Conservation (phyloP, 2,797 vertebrate species). For the Setipinna tenuifilis region DNA sequence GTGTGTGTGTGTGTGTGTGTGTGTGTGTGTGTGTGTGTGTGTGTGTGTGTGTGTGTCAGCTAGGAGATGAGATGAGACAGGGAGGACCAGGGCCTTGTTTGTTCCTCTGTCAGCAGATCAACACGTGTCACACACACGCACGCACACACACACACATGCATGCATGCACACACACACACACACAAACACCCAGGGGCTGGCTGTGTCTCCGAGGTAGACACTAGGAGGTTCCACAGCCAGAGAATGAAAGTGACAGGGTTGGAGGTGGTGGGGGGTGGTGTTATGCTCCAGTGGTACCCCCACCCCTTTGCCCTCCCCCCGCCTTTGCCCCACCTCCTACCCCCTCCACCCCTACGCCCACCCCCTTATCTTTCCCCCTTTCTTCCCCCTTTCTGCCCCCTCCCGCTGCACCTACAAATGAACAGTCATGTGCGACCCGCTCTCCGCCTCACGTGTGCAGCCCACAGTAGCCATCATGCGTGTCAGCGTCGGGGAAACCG, state of each 20-base stretch:
- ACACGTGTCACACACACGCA: slow-evolving; percentile 62
- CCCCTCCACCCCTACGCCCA: too few relatives aligned
- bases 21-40: neutral
- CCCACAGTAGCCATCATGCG: slow-evolving; percentile 10
- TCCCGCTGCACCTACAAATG: neutral
- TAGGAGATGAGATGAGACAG: slow-evolving; percentile 74
- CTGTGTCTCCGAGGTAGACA: neutral
- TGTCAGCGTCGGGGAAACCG: neutral
- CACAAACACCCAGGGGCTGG: too few relatives aligned
- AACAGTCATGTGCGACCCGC: slow-evolving; percentile 13
- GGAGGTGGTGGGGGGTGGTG: neutral
- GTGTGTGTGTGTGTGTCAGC: slow-evolving; percentile 27
- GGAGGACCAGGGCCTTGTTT: slow-evolving; percentile 77
- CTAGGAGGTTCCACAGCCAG: neutral
- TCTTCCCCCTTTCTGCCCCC: neutral
- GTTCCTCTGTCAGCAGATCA: slow-evolving; percentile 75
- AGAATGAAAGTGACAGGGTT: neutral
- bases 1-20: too few relatives aligned
- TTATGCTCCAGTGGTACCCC: neutral
- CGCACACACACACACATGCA: too few relatives aligned
- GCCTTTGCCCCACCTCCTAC: too few relatives aligned
- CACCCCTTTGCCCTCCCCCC: too few relatives aligned
- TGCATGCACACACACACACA: too few relatives aligned
- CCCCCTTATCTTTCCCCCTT: too few relatives aligned
- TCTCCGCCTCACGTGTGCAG: neutral